A percentile compares a stretch with the other conserved stretches of the same genome.
Conservation (phyloP, 2,113 vertebrate species). For the Gymnarchus niloticus region DNA sequence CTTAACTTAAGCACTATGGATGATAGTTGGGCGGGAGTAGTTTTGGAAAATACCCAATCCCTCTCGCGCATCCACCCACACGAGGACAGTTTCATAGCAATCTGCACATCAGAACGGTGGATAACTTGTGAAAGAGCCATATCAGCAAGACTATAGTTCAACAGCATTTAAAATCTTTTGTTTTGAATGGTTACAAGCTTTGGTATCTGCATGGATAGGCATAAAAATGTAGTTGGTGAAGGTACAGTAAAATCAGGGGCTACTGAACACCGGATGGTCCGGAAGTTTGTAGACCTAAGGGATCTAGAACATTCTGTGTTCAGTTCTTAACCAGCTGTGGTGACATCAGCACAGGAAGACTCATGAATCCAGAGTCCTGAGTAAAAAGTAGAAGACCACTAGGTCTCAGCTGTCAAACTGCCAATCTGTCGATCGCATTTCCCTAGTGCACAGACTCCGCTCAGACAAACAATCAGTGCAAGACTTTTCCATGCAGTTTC, state of each 20-base stretch:
- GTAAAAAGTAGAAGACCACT: slow-evolving; percentile 15
- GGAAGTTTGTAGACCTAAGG: not conserved
- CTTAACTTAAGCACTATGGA: slow-evolving; percentile 62
- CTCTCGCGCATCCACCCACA: slow-evolving; percentile 6
- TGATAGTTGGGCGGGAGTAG: slow-evolving; percentile 53
- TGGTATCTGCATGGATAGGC: not conserved
- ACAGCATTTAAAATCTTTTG: not conserved
- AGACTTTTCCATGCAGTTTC: slow-evolving; percentile 20
- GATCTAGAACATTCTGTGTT: not conserved
- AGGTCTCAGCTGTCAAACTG: slow-evolving; percentile 45
- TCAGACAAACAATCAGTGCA: slow-evolving; percentile 24
- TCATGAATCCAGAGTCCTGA: slow-evolving; percentile 33
- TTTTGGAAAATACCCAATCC: slow-evolving; percentile 59
- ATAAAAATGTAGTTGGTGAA: no score
- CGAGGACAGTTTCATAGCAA: slow-evolving; percentile 8
- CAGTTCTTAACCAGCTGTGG: slow-evolving; percentile 20
- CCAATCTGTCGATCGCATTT: slow-evolving; percentile 41
- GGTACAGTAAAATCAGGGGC: not conserved
- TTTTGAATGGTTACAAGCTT: not conserved
- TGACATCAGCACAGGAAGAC: slow-evolving; percentile 41
- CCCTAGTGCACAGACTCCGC: slow-evolving; percentile 27
- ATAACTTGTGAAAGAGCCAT: not conserved
- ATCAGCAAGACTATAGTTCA: not conserved
- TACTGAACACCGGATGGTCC: not conserved
- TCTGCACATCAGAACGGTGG: not conserved